These are phyloP conservation scores for Pipra filicauda DNA, from an alignment of 2,113 vertebrate genomes.

Conservation along the genomic window DNA sequence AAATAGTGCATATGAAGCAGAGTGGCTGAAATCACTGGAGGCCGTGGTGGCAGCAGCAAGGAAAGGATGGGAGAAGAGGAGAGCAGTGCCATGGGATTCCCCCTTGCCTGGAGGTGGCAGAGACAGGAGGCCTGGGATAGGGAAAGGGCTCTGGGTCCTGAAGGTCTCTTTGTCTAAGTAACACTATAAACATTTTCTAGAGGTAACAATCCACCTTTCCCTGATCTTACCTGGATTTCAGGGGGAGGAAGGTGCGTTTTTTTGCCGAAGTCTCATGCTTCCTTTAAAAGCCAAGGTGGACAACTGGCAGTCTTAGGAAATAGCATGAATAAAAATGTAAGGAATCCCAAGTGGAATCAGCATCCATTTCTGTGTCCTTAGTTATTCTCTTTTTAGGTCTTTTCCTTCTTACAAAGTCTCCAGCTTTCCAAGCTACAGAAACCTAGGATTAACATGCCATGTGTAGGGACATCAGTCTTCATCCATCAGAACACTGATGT, in stretches of 20 bases:
- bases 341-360: neutral
- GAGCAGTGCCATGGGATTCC: neutral
- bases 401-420: neutral
- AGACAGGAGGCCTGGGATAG: fast-evolving
- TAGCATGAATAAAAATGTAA: neutral
- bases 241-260: neutral
- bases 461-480: neutral
- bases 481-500: neutral
- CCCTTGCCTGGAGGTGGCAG: neutral
- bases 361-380: neutral
- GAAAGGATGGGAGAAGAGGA: neutral
- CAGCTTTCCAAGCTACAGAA: neutral
- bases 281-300: neutral
- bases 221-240: neutral
- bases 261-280: neutral
- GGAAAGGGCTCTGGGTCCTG: neutral
- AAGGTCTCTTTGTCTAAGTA: neutral
- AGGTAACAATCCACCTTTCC: neutral
- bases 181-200: neutral
- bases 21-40: neutral
- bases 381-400: neutral
- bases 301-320: neutral
- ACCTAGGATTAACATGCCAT: neutral
- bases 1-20: neutral
- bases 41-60: neutral